A percentile compares a stretch with the other conserved stretches of the same genome.
These are phyloP conservation scores for Lophotriccus pileatus DNA, from an alignment of 2,797 vertebrate species.

Conservation along the genomic window DNA sequence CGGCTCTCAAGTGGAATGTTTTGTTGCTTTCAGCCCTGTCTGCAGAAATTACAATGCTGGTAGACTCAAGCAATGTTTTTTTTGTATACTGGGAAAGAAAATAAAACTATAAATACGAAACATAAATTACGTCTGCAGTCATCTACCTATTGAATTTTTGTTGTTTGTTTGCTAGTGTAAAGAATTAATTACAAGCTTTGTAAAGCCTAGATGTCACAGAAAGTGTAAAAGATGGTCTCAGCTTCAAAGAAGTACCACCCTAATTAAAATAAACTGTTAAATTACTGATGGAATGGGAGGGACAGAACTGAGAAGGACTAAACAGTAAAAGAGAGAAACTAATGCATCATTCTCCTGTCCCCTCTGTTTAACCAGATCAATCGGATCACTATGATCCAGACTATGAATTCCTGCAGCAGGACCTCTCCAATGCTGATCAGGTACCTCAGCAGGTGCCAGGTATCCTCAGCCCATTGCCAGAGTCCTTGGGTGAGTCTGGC, in stretches of 20 bases:
- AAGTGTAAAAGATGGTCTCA: not conserved
- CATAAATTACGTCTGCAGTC: not conserved
- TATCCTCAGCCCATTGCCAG: constrained; percentile 90
- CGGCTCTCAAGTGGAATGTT: not conserved
- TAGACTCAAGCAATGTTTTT: not conserved
- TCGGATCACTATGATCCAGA: constrained; percentile 95
- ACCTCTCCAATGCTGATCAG: constrained; percentile 89
- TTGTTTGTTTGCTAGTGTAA: not conserved
- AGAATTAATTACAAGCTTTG: not conserved
- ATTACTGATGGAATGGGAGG: not conserved
- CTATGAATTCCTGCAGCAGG: constrained; percentile 98
- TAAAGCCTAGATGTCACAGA: not conserved
- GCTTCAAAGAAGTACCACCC: not conserved
- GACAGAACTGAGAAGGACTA: not conserved
- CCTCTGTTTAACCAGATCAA: constrained; percentile 78
- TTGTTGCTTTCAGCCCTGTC: not conserved
- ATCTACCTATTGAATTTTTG: not conserved
- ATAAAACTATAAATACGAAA: not conserved
- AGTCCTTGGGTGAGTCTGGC: constrained; percentile 87
- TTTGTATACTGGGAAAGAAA: not conserved
- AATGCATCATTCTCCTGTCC: not conserved
- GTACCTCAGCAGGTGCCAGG: constrained; percentile 80
- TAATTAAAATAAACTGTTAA: not conserved
- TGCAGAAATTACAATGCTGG: not conserved
- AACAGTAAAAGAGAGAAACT: not conserved